Base-by-base conservation (phyloP, 1,140 invertebrate genomes). In the Drosophila navojoa region DNA sequence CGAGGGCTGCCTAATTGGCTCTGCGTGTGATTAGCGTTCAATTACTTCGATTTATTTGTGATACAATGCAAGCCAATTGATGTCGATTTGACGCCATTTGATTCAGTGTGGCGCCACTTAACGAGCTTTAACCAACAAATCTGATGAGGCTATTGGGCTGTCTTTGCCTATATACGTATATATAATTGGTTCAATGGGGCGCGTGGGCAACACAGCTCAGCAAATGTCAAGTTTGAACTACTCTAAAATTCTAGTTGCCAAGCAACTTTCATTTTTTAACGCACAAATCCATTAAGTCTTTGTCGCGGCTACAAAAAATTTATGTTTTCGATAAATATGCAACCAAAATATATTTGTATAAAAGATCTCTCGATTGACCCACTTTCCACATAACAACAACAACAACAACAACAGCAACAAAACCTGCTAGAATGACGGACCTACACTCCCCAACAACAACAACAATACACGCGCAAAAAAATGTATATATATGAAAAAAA, bases 321-420 rank as follows among this genome's bases (percentile, higher is more conserved):
- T 60, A 71, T 64, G 60, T 71, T 64, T 71, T 54, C 63, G 68
- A 75, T 75, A 71, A 71, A 74, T 74, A 74, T 70, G 71, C 71
- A 74, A 70, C 67, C 55, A 54, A 71, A 75, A 63, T 71, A 71
- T 71, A 71, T 75, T 64, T 75, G 15, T 45, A 75, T 71, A 71
- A 75, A 75, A 75, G 72, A 75, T 71, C 72, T 75, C 67, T 75
- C 72, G 72, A 71, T 75, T 64, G 67, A 71, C 72, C 68, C 54
- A 71, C 72, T 75, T 75, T 71, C 67, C 67, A 71, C 58, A 71
- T 63, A 73, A 73, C 57, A 69, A 74, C 57, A 45, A 69, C 68
- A n/a, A n/a, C n/a, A n/a, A n/a, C 27, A 29, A 6, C 27, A 29
- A 29, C 5, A 53, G 19, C 32, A 16, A 50, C 47, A 52, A 55